phyloP scores from a whole-genome alignment of 2,797 vertebrate species.

The Steatocranus sp. region DNA sequence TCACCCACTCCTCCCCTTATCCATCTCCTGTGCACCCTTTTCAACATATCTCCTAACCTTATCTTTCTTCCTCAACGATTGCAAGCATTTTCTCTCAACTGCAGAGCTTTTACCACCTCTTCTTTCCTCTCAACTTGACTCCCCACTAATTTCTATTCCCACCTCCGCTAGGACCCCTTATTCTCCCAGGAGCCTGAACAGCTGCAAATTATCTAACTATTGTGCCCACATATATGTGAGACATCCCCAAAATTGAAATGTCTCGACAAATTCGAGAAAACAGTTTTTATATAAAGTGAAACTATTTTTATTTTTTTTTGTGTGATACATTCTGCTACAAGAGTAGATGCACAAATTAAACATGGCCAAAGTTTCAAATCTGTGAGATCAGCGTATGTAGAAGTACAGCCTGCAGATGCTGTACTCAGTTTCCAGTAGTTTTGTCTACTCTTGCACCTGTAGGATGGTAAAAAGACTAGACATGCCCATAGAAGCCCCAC shows the following conservation, averaged over 20 bases:
- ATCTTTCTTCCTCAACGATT: constrained; percentile 33
- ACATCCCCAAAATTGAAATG: background rate
- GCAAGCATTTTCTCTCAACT: constrained; percentile 29
- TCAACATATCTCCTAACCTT: constrained; percentile 63
- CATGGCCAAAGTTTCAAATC: background rate
- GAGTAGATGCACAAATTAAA: background rate
- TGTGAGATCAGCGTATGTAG: background rate
- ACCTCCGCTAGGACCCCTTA: background rate
- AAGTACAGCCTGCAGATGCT: background rate
- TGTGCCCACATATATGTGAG: background rate
- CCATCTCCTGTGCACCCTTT: constrained; percentile 57
- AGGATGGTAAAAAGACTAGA: background rate
- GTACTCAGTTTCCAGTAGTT: background rate
- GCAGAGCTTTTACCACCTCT: constrained; percentile 5
- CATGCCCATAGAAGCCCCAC: background rate
- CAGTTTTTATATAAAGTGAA: background rate
- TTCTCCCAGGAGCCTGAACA: background rate
- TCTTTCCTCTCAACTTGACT: constrained; percentile 23
- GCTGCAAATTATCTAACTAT: background rate
- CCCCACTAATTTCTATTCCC: constrained; percentile 35
- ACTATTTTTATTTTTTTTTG: background rate
- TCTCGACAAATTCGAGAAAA: background rate
- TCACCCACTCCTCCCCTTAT: constrained; percentile 52
- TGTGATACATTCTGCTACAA: background rate
- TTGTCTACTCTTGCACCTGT: background rate